Conservation (phyloP, 2,113 vertebrate genomes). For the Nycticryphes semicollaris region DNA sequence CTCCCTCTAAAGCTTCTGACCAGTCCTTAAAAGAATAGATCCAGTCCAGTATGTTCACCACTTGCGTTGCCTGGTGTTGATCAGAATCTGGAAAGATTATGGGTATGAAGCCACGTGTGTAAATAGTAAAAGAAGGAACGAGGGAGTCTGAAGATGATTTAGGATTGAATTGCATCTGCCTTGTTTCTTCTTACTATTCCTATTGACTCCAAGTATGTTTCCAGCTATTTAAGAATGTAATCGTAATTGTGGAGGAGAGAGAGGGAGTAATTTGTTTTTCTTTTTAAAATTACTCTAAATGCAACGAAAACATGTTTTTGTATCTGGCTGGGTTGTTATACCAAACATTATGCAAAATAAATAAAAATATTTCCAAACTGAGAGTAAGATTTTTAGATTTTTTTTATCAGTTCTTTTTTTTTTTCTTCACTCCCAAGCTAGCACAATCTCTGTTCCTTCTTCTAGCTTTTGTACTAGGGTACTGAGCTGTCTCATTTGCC, state of each 20-base stretch:
- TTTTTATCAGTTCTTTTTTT: conserved; percentile 28
- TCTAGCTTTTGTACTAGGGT: neutral
- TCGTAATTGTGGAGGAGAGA: neutral
- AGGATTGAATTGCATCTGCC: conserved; percentile 42
- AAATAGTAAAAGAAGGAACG: conserved; percentile 49
- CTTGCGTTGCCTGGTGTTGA: conserved; percentile 1
- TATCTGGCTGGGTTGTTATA: conserved; percentile 46
- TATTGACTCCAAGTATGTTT: conserved; percentile 4
- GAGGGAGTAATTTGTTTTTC: neutral
- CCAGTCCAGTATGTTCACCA: neutral
- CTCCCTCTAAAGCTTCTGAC: neutral
- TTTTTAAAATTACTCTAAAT: conserved; percentile 47
- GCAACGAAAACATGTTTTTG: conserved; percentile 53
- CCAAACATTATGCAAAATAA: conserved; percentile 60
- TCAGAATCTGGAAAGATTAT: neutral
- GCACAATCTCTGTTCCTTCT: neutral
- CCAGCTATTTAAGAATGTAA: conserved; percentile 27
- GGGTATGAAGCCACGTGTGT: conserved; percentile 4
- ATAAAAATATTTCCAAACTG: conserved; percentile 42
- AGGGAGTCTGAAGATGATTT: conserved; percentile 54
- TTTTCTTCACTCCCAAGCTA: neutral
- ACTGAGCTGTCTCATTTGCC: neutral
- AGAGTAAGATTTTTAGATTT: neutral
- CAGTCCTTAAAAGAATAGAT: neutral
- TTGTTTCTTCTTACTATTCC: neutral